Evolutionary conservation across 2,797 vertebrate genomes (phyloP).

Genomic region (Takifugu ocellatus): DNA sequence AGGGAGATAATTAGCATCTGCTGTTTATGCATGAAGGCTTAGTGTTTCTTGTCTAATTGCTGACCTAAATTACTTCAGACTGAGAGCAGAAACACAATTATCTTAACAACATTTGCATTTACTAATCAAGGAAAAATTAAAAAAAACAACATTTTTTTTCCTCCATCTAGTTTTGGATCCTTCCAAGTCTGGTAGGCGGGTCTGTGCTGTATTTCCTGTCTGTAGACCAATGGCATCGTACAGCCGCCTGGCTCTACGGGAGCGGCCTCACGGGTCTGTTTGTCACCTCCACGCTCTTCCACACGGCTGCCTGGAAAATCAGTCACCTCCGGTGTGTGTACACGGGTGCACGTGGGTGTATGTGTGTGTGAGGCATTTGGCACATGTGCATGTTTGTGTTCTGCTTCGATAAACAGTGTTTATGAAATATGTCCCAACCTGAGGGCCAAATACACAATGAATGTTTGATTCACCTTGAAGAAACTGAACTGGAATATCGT

Average conservation of each 20-base stretch:
- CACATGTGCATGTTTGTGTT: constrained; percentile 21
- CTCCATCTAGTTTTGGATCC: constrained; percentile 78
- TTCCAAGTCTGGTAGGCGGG: constrained; percentile 86
- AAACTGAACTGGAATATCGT: not conserved
- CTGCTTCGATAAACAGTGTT: constrained; percentile 20
- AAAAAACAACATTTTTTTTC: not conserved
- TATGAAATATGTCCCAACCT: constrained; percentile 36
- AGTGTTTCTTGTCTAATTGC: not conserved
- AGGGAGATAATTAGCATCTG: no score
- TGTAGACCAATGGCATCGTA: constrained; percentile 79
- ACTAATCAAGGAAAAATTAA: not conserved
- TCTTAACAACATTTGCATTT: not conserved
- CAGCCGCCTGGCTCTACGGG: constrained; percentile 78
- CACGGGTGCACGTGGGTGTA: constrained; percentile 12
- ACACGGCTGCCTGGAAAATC: constrained; percentile 94
- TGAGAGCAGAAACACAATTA: not conserved
- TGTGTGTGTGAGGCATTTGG: constrained; percentile 4
- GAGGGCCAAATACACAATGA: constrained; percentile 18
- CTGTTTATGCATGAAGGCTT: no score
- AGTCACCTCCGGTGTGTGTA: constrained; percentile 85
- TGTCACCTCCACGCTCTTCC: constrained; percentile 91
- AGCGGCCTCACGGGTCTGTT: constrained; percentile 89
- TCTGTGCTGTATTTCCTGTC: constrained; percentile 86
- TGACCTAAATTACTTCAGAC: not conserved
- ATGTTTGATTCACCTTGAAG: not conserved